These are phyloP conservation scores for Notoglanidium macrostoma DNA, from an alignment of 2,797 vertebrate genomes.

Conservation along the genomic window DNA sequence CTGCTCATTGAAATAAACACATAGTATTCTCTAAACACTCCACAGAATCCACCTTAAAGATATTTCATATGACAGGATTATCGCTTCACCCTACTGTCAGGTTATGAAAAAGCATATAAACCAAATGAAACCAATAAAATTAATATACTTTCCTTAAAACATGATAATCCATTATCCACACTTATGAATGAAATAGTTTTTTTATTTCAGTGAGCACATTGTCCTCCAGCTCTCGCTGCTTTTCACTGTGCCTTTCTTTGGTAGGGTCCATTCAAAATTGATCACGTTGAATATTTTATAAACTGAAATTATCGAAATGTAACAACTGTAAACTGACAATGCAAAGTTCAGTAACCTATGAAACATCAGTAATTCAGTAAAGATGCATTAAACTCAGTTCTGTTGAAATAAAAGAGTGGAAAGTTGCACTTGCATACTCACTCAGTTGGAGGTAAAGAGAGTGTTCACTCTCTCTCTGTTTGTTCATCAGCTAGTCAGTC, in stretches of 20 bases:
- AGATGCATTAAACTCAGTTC: neutral
- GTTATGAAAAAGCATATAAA: neutral
- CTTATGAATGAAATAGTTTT: neutral
- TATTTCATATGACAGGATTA: neutral
- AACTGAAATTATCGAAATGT: slow-evolving; percentile 13
- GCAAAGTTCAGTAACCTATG: neutral
- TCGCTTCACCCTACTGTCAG: neutral
- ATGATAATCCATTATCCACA: neutral
- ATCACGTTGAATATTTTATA: slow-evolving; percentile 41
- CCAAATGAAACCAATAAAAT: neutral
- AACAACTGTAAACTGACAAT: slow-evolving; percentile 1
- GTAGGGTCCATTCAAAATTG: slow-evolving; percentile 16
- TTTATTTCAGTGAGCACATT: neutral
- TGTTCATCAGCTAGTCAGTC: slow-evolving; percentile 71
- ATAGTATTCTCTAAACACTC: slow-evolving; percentile 1
- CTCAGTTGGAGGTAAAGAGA: slow-evolving; percentile 76
- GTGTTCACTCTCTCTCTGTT: slow-evolving; percentile 66
- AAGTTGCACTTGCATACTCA: slow-evolving; percentile 70
- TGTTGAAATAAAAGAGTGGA: slow-evolving; percentile 20
- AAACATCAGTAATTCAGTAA: slow-evolving; percentile 10
- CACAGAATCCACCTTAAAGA: neutral
- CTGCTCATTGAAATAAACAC: neutral
- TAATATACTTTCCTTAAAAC: neutral
- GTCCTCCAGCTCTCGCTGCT: neutral
- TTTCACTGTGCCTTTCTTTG: slow-evolving; percentile 3